phyloP scores from a whole-genome alignment of 2,113 vertebrate genomes.

The Siniperca chuatsi region DNA sequence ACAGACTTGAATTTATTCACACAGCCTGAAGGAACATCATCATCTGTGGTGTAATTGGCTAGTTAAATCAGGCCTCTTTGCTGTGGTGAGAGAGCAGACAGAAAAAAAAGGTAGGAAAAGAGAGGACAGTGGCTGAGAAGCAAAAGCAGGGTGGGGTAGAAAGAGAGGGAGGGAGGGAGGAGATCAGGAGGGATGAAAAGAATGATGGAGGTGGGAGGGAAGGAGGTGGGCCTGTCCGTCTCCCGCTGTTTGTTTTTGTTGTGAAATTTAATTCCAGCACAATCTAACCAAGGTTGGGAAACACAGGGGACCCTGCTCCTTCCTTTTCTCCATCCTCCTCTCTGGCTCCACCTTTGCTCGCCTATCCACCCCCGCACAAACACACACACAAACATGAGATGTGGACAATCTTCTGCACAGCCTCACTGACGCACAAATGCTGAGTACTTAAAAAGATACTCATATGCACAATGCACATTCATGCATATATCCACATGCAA shows the following conservation, averaged over 20 bases:
- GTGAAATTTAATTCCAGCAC: conserved; percentile 62
- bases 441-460: neutral
- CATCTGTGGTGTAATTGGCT: conserved; percentile 37
- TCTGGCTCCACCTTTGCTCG: conserved; percentile 11
- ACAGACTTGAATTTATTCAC: conserved; percentile 6
- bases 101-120: neutral
- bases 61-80: conserved; percentile 22
- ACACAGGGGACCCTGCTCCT: conserved; percentile 50
- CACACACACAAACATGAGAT: neutral
- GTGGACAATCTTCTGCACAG: conserved; percentile 21
- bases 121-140: neutral
- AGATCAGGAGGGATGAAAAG: conserved; percentile 15
- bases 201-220: conserved; percentile 5
- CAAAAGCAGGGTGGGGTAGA: neutral
- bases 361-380: conserved; percentile 36
- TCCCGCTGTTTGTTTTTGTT: conserved; percentile 66
- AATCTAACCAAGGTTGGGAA: conserved; percentile 57
- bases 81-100: conserved; percentile 15
- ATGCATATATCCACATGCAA: neutral
- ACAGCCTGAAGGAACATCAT: conserved; percentile 4
- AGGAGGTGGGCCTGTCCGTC: conserved; percentile 1
- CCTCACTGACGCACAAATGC: conserved; percentile 1
- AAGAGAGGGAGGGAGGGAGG: conserved; percentile 5
- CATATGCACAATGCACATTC: neutral
- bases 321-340: conserved; percentile 21